Evolutionary conservation across 2,113 vertebrate species (phyloP).

Genomic region (Centropristis striata): DNA sequence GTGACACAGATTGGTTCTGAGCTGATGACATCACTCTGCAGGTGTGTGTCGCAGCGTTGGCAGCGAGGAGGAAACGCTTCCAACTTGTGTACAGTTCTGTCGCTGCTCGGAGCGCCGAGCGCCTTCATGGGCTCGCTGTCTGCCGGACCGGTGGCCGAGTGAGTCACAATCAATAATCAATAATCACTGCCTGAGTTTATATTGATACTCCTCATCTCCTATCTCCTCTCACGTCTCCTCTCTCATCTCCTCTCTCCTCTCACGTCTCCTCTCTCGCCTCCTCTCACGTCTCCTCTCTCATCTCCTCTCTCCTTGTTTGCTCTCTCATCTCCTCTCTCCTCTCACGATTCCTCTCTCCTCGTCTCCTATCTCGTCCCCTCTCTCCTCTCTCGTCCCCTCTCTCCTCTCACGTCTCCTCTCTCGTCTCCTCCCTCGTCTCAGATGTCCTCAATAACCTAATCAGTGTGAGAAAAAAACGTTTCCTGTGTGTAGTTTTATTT

Average conservation of each 20-base stretch:
- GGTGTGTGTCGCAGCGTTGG: constrained; percentile 77
- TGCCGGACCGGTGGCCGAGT: constrained; percentile 71
- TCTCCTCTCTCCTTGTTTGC: neutral
- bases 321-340: neutral
- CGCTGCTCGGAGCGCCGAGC: constrained; percentile 56
- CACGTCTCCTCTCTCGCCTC: neutral
- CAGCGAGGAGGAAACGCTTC: constrained; percentile 79
- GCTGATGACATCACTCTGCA: constrained; percentile 22
- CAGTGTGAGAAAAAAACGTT: neutral
- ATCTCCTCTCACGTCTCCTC: neutral
- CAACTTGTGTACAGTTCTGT: constrained; percentile 76
- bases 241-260: neutral
- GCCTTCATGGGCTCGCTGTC: constrained; percentile 75
- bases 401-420: neutral
- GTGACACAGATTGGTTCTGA: neutral
- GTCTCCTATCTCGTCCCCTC: neutral
- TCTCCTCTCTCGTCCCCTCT: neutral
- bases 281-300: neutral
- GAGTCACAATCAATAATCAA: constrained; percentile 34
- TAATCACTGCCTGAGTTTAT: too few relatives aligned
- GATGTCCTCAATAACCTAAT: neutral
- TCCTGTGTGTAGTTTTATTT: constrained; percentile 72
- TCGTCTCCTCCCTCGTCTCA: neutral
- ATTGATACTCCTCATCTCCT: neutral
- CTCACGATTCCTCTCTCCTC: neutral